Evolutionary conservation across 2,797 vertebrate species (phyloP).

Genomic region (Argya squamiceps): DNA sequence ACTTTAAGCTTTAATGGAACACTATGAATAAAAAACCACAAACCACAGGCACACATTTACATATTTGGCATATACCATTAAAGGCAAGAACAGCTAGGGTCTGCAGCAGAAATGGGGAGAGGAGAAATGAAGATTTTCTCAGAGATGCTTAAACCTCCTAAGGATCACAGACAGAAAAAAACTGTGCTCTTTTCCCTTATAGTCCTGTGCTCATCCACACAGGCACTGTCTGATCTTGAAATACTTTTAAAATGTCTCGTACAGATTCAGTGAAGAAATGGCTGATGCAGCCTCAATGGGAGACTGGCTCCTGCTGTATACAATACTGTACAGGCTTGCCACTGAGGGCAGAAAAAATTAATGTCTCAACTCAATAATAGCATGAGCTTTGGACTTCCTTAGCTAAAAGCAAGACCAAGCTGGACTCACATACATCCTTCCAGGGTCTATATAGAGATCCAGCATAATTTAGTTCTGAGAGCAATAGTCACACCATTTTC

Average conservation of each 20-base stretch:
- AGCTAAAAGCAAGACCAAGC: background rate
- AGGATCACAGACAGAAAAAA: background rate
- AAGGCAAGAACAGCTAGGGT: background rate
- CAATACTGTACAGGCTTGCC: background rate
- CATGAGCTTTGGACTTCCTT: background rate
- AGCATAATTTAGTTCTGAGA: background rate
- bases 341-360: background rate
- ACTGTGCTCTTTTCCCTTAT: background rate
- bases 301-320: background rate
- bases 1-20: constrained; percentile 9
- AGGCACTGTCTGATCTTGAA: background rate
- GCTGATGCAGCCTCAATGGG: background rate
- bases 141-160: background rate
- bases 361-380: background rate
- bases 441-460: background rate
- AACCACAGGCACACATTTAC: background rate
- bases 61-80: background rate
- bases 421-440: background rate
- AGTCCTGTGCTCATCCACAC: background rate
- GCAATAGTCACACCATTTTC: background rate
- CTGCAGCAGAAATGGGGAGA: background rate
- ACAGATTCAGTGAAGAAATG: background rate
- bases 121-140: background rate
- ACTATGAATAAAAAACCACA: background rate
- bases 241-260: background rate